Conservation (phyloP, 2,888 invertebrate genomes). For the Cylindroiulus punctatus region DNA sequence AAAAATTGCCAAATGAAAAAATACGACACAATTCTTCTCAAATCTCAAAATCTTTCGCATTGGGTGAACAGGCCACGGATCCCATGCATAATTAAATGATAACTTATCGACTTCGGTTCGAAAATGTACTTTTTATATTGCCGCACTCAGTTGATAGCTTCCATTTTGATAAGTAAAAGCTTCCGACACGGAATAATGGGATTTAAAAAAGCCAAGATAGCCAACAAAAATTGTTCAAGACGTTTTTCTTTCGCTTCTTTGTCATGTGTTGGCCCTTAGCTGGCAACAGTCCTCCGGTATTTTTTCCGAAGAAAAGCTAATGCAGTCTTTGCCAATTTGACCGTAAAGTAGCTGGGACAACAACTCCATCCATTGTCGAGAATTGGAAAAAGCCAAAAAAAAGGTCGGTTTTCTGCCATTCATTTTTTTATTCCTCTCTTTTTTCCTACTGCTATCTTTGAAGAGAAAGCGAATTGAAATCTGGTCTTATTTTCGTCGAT, state of each 20-base stretch:
- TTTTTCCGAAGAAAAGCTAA: conserved; percentile 34
- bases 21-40: no score
- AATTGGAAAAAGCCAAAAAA: not conserved
- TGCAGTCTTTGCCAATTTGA: conserved; percentile 47
- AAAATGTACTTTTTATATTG: conserved; percentile 1
- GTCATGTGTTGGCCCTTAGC: conserved; percentile 23
- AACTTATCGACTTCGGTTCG: not conserved
- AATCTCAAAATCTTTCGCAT: not conserved
- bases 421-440: conserved; percentile 42
- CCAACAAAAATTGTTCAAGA: not conserved
- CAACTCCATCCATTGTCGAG: conserved; percentile 45
- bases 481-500: conserved; percentile 50
- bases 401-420: conserved; percentile 40
- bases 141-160: conserved; percentile 35
- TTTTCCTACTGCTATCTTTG: not conserved
- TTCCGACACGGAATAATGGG: conserved; percentile 44
- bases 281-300: not conserved
- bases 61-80: not conserved
- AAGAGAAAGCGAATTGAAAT: conserved; percentile 50
- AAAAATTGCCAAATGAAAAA: no score
- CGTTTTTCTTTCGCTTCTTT: conserved; percentile 31
- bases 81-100: conserved; percentile 42
- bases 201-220: conserved; percentile 14
- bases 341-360: conserved; percentile 45
- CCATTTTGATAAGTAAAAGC: conserved; percentile 43